Percentiles rank a stretch among this genome's conserved stretches.
phyloP scores from a whole-genome alignment of 2,888 invertebrate species.

The Alsophila aescularia region DNA sequence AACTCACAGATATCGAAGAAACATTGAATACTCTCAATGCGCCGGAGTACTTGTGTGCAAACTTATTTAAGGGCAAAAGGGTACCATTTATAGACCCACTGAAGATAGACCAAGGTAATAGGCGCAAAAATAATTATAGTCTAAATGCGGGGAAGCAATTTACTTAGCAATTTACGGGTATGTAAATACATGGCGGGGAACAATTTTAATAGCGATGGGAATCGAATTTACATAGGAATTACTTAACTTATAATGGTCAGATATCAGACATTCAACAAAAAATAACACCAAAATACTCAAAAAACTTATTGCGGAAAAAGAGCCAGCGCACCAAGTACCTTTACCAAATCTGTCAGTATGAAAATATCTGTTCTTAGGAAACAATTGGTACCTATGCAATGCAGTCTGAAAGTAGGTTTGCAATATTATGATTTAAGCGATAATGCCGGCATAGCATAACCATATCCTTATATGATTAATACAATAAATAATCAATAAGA shows the following conservation, averaged over 20 bases:
- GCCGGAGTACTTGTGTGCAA: not conserved
- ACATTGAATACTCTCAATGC: not conserved
- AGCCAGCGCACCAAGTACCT: no score
- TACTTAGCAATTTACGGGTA: slow-evolving; percentile 7
- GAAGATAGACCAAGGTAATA: slow-evolving; percentile 5
- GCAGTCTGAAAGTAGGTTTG: no score
- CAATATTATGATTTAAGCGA: no score
- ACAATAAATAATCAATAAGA: no score
- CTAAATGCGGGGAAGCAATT: slow-evolving; percentile 14
- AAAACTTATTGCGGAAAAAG: no score
- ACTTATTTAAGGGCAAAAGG: not conserved
- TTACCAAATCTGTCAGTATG: no score
- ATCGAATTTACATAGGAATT: slow-evolving; percentile 1
- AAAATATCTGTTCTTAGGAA: no score
- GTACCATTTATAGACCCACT: not conserved
- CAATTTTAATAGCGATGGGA: not conserved
- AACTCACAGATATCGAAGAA: not conserved
- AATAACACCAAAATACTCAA: no score
- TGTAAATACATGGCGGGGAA: slow-evolving; percentile 7
- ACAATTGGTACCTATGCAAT: no score
- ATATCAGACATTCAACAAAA: no score
- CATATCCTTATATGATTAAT: no score
- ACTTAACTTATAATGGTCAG: not conserved
- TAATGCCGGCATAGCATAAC: no score
- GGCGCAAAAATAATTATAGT: slow-evolving; percentile 8